These are phyloP conservation scores for Cordylochernes scorpioides DNA, from an alignment of 2,888 invertebrate genomes.

Conservation along the genomic window DNA sequence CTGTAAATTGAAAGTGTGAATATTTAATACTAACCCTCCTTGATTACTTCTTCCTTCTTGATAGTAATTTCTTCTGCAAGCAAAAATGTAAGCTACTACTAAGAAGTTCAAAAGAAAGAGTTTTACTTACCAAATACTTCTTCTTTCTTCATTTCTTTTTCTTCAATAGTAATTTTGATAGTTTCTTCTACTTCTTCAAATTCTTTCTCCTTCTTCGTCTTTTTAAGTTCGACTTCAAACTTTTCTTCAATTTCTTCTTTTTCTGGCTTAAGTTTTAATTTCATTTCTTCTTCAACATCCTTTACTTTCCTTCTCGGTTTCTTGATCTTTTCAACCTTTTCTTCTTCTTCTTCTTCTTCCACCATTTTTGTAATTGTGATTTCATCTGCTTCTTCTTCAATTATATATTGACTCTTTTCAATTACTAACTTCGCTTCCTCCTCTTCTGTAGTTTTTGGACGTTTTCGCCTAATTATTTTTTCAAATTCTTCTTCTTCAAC, in stretches of 20 bases:
- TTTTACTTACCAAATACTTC: constrained; percentile 6
- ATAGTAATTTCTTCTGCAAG: no score
- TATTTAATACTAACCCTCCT: no score
- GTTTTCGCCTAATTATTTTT: constrained; percentile 6
- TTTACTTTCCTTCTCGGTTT: constrained; percentile 3
- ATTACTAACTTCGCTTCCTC: constrained; percentile 12
- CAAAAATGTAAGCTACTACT: no score
- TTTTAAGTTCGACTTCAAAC: constrained; percentile 2
- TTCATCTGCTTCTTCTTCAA: constrained; percentile 7
- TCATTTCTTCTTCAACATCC: no score
- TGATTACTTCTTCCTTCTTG: no score
- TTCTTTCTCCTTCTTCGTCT: constrained; percentile 3
- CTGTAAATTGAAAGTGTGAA: no score
- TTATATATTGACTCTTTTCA: constrained; percentile 23
- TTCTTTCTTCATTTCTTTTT: constrained; percentile 6
- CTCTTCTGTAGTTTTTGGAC: no score
- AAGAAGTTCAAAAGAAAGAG: no score
- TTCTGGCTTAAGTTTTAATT: not conserved
- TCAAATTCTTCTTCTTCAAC: constrained; percentile 3
- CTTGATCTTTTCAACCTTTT: constrained; percentile 5
- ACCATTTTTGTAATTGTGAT: constrained; percentile 2
- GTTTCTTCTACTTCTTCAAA: constrained; percentile 2
- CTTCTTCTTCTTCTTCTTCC: constrained; percentile 20
- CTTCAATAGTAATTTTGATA: constrained; percentile 3
- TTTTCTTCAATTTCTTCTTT: constrained; percentile 2